Conservation (phyloP, 37 sponge, comb jelly and placozoan genomes). For the Dysidea cf. avara region DNA sequence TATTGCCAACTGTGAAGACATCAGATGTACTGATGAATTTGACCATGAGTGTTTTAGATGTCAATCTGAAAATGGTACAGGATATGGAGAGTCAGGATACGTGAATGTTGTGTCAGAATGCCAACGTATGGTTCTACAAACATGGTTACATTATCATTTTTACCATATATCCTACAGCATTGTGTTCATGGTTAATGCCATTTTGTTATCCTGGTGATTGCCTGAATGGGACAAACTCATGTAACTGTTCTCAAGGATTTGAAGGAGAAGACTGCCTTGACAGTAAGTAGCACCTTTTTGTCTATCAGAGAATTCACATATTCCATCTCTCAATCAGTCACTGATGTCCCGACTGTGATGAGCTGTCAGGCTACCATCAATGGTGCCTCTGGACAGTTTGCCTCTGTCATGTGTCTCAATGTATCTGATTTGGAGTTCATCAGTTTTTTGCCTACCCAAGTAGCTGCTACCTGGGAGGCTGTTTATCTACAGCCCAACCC, state of each 20-base stretch:
- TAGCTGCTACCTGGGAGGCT: conserved; percentile 31
- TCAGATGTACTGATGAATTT: conserved; percentile 44
- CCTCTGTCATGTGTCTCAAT: no score
- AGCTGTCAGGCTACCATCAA: neutral
- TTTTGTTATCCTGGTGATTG: conserved; percentile 82
- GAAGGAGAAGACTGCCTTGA: conserved; percentile 56
- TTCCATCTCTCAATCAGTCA: no score
- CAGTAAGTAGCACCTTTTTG: conserved; percentile 35
- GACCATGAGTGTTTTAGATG: conserved; percentile 55
- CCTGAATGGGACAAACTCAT: conserved; percentile 26
- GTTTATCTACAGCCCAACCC: conserved; percentile 23
- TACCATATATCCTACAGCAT: conserved; percentile 36
- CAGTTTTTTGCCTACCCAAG: conserved; percentile 40
- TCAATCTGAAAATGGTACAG: conserved; percentile 51
- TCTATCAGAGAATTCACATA: no score
- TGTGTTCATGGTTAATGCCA: conserved; percentile 66
- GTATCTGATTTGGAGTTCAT: conserved; percentile 13
- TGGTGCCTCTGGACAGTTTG: neutral
- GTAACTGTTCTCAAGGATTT: conserved; percentile 65
- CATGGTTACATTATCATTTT: neutral
- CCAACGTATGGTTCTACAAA: conserved; percentile 12
- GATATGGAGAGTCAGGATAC: conserved; percentile 48
- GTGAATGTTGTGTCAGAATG: conserved; percentile 43
- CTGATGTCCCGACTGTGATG: neutral
- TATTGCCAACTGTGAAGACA: conserved; percentile 60